A percentile compares a stretch with the other conserved stretches of the same genome.
Conservation (phyloP, 2,888 invertebrate genomes). For the Zygaena filipendulae region DNA sequence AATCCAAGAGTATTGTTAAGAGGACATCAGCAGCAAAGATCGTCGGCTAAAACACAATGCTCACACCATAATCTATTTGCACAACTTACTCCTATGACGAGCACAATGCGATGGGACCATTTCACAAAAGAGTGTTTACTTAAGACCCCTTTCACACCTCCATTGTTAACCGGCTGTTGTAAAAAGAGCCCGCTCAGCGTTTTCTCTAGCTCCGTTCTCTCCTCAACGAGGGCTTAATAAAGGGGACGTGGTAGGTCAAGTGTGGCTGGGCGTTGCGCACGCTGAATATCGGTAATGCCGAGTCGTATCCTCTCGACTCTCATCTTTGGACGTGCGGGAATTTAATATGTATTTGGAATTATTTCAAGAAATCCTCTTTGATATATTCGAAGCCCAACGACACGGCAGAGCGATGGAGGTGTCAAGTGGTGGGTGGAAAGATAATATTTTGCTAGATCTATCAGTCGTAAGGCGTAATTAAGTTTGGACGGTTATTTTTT, state of each 20-base stretch:
- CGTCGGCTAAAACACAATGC: too few species aligned
- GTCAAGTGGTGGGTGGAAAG: too few species aligned
- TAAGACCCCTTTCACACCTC: constrained; percentile 65
- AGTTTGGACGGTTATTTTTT: too few species aligned
- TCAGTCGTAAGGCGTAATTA: too few species aligned
- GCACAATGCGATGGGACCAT: constrained; percentile 44
- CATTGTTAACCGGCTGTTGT: constrained; percentile 41
- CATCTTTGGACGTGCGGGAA: constrained; percentile 3
- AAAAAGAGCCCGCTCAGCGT: constrained; percentile 21
- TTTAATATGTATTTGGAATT: too few species aligned
- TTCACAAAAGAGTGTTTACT: constrained; percentile 63
- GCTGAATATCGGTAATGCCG: background rate
- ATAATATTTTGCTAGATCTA: too few species aligned
- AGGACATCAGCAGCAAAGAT: too few species aligned
- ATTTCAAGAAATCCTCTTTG: too few species aligned
- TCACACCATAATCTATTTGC: constrained; percentile 57
- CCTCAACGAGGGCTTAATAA: background rate
- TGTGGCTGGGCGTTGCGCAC: background rate
- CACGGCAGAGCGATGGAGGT: too few species aligned
- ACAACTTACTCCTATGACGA: constrained; percentile 41
- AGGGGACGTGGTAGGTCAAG: background rate
- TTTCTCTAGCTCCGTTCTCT: background rate
- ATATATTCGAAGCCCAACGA: too few species aligned
- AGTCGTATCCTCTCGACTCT: background rate
- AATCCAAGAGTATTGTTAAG: too few species aligned